Percentiles rank a stretch among this genome's conserved stretches.
phyloP scores from a whole-genome alignment of 2,113 vertebrate genomes.

The Nerophis ophidion region DNA sequence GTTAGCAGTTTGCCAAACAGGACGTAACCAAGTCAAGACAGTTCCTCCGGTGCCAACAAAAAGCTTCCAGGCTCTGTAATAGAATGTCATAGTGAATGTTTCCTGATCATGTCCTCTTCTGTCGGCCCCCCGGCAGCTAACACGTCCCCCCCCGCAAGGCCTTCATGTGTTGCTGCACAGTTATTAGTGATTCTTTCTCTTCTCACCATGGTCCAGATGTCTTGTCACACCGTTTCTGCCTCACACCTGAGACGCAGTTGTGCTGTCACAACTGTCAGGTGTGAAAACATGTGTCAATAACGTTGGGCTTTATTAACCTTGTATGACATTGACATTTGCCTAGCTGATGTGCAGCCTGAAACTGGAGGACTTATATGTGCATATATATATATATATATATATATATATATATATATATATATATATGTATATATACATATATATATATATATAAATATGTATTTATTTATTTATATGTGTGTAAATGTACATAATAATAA shows the following conservation, averaged over 20 bases:
- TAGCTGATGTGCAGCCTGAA: neutral
- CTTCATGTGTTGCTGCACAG: slow-evolving; percentile 9
- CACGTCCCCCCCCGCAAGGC: neutral
- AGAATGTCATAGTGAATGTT: neutral
- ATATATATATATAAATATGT: too few relatives aligned
- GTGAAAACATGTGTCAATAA: slow-evolving; percentile 21
- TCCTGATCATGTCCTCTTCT: neutral
- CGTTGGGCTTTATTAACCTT: slow-evolving; percentile 9
- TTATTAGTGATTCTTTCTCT: slow-evolving; percentile 22
- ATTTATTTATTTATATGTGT: too few relatives aligned
- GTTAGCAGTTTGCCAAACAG: too few relatives aligned
- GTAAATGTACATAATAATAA: too few relatives aligned
- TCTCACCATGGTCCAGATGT: slow-evolving; percentile 20
- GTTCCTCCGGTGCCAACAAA: neutral
- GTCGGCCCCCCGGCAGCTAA: neutral
- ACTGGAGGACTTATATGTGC: neutral
- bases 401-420: neutral
- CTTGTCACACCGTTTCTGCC: slow-evolving; percentile 15
- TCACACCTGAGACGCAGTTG: slow-evolving; percentile 36
- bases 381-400: neutral
- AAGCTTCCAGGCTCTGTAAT: neutral
- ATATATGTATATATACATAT: too few relatives aligned
- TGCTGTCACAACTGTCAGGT: slow-evolving; percentile 31
- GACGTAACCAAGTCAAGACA: too few relatives aligned
- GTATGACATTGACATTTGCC: slow-evolving; percentile 15